Evolutionary conservation across 2,113 vertebrate genomes (phyloP).

Genomic region (Campylomormyrus tamandua): DNA sequence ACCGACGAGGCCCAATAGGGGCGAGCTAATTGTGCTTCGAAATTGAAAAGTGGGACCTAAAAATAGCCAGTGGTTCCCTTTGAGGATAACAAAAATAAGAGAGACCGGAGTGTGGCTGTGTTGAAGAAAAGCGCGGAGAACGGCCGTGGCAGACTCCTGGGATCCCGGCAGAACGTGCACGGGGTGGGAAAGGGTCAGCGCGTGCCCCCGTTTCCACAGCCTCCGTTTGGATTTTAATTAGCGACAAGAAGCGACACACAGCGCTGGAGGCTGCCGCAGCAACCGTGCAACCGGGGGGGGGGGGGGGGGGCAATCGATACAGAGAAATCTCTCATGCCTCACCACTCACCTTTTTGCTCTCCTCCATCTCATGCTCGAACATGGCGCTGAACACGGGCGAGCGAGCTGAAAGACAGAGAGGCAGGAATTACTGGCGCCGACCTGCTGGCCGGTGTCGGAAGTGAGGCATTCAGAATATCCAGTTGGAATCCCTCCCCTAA

Average conservation of each 20-base stretch:
- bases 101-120: not conserved
- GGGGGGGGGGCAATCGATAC: not conserved
- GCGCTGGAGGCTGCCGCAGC: not conserved
- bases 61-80: not conserved
- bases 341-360: constrained; percentile 88
- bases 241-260: not conserved
- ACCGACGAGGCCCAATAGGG: not conserved
- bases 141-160: not conserved
- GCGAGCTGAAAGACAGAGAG: constrained; percentile 61
- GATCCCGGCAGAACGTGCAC: not conserved
- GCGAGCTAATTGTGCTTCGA: constrained; percentile 5
- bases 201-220: not conserved
- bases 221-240: not conserved
- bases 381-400: constrained; percentile 97
- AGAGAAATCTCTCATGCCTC: not conserved
- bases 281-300: too few relatives aligned
- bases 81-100: constrained; percentile 2
- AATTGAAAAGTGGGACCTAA: constrained; percentile 10
- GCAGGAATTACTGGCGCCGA: not conserved
- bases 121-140: not conserved
- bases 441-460: not conserved
- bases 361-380: constrained; percentile 99
- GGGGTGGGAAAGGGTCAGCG: too few relatives aligned
- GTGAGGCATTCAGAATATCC: not conserved
- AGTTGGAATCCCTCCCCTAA: not conserved